phyloP scores from a whole-genome alignment of 2,797 vertebrate genomes.

The Mormyrus hasselquistii region DNA sequence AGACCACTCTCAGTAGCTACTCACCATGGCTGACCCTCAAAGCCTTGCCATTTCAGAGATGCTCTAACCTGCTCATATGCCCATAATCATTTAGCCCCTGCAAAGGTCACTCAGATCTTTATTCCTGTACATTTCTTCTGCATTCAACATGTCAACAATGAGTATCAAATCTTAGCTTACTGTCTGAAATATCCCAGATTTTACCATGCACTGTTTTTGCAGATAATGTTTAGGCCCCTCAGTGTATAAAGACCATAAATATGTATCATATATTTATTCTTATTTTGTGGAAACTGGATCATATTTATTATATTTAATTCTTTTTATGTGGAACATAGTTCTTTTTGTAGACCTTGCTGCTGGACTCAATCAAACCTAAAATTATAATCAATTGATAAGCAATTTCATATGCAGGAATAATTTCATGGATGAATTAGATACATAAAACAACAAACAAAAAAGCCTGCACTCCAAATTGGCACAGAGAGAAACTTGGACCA shows the following conservation, averaged over 20 bases:
- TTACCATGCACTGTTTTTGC: neutral
- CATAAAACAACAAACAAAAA: constrained; percentile 52
- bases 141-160: neutral
- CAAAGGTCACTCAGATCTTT: neutral
- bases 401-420: constrained; percentile 34
- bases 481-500: constrained; percentile 30
- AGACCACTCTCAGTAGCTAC: neutral
- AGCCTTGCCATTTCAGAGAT: neutral
- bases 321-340: neutral
- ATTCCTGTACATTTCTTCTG: neutral
- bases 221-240: neutral
- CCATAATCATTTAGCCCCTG: neutral
- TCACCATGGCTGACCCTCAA: neutral
- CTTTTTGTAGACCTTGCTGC: neutral
- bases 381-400: constrained; percentile 43
- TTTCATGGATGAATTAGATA: constrained; percentile 64
- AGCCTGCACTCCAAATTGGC: constrained; percentile 48
- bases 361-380: constrained; percentile 36
- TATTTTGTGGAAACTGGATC: neutral
- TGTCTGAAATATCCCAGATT: neutral
- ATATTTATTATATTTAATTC: neutral
- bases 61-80: neutral
- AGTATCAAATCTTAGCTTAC: neutral
- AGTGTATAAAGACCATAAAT: neutral
- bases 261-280: neutral